Evolutionary conservation across 2,888 invertebrate genomes (phyloP).

Genomic region (Nesidiocoris tenuis): DNA sequence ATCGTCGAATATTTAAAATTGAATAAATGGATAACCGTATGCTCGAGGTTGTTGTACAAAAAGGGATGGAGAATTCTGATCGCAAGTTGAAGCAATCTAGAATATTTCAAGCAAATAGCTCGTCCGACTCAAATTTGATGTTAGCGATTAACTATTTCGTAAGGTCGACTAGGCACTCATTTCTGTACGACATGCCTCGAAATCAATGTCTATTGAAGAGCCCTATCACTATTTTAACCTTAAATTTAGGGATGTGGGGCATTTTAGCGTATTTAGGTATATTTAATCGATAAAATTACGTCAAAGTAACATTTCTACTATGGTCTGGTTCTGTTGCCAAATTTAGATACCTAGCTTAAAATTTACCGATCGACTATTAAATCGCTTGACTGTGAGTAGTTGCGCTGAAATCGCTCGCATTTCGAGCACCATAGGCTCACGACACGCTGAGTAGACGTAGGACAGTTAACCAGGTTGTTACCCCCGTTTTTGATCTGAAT

Average conservation of each 20-base stretch:
- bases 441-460: background rate
- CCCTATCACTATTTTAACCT: background rate
- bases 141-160: too few relatives aligned
- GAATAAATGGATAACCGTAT: too few relatives aligned
- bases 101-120: too few relatives aligned
- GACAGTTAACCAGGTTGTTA: too few relatives aligned
- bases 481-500: too few relatives aligned
- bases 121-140: too few relatives aligned
- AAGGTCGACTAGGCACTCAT: background rate
- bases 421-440: background rate
- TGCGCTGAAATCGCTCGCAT: background rate
- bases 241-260: background rate
- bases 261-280: background rate
- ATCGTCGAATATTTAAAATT: background rate
- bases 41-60: background rate
- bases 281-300: too few relatives aligned
- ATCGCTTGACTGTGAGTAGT: background rate
- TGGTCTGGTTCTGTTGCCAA: constrained; percentile 27
- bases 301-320: too few relatives aligned
- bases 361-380: background rate
- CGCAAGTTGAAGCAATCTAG: too few relatives aligned
- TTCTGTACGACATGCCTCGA: background rate
- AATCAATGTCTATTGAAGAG: background rate
- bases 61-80: too few relatives aligned
- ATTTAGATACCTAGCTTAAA: background rate